phyloP scores from a whole-genome alignment of 2,888 invertebrate genomes.

The Eupithecia subumbrata region DNA sequence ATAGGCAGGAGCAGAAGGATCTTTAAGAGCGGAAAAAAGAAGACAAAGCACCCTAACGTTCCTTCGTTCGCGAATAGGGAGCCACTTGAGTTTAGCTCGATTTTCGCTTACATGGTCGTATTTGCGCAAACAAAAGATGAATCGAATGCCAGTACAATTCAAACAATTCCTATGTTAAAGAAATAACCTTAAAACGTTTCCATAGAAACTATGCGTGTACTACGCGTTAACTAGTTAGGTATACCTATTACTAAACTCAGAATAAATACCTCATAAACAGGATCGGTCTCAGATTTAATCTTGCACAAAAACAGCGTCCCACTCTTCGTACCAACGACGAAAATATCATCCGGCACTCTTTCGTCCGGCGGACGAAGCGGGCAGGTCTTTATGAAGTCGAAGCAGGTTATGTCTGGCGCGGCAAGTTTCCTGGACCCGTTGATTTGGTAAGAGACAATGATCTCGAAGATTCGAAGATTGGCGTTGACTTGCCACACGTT shows the following conservation, averaged over 20 bases:
- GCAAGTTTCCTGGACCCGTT: conserved; percentile 59
- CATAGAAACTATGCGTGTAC: too few relatives aligned
- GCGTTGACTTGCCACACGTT: conserved; percentile 74
- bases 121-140: too few relatives aligned
- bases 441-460: conserved; percentile 60
- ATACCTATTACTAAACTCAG: background rate
- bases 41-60: too few relatives aligned
- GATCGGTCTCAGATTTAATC: conserved; percentile 53
- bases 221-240: too few relatives aligned
- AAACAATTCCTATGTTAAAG: too few relatives aligned
- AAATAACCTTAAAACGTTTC: too few relatives aligned
- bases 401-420: conserved; percentile 66
- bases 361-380: conserved; percentile 62
- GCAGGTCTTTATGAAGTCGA: conserved; percentile 67
- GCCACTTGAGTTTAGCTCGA: too few relatives aligned
- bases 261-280: conserved; percentile 56
- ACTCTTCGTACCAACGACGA: conserved; percentile 67
- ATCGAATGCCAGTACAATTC: too few relatives aligned
- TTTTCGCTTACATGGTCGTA: too few relatives aligned
- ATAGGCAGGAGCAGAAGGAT: too few relatives aligned
- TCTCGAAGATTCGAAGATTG: conserved; percentile 62
- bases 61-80: too few relatives aligned
- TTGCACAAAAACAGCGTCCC: conserved; percentile 66
- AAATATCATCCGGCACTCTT: conserved; percentile 61
- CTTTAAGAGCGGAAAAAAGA: too few relatives aligned